These are phyloP conservation scores for Tyto alba DNA, from an alignment of 2,113 vertebrate genomes.

Conservation along the genomic window DNA sequence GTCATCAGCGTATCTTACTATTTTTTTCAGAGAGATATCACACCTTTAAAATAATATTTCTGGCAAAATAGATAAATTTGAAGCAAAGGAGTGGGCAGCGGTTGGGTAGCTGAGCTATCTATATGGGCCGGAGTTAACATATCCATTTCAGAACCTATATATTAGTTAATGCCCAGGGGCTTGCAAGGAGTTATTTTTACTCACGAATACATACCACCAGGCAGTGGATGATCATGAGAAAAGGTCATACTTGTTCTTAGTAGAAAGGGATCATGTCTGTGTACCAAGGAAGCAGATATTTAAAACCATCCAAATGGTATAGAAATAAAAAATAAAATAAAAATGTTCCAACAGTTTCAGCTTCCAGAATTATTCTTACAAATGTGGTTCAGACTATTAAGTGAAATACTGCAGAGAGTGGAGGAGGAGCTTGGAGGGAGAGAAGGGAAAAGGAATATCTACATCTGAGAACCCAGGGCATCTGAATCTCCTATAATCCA, in stretches of 20 bases:
- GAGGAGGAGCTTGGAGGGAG: not conserved
- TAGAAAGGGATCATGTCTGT: not conserved
- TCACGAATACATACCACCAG: not conserved
- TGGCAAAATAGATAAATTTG: slow-evolving; percentile 46
- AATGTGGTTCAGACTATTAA: not conserved
- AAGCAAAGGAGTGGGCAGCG: slow-evolving; percentile 17
- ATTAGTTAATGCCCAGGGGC: not conserved
- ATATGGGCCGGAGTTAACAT: not conserved
- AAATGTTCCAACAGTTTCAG: not conserved
- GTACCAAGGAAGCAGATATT: not conserved
- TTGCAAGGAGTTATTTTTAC: not conserved
- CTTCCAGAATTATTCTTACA: not conserved
- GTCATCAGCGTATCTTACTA: not conserved
- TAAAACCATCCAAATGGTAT: not conserved
- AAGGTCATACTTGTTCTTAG: not conserved
- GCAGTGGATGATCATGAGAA: not conserved
- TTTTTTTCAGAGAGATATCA: slow-evolving; percentile 32
- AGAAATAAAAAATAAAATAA: not conserved
- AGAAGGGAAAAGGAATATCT: not conserved
- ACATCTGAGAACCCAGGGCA: not conserved
- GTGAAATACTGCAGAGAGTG: not conserved
- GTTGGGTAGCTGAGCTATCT: not conserved
- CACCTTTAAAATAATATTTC: slow-evolving; percentile 28
- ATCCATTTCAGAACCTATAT: not conserved
- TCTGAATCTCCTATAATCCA: not conserved